phyloP scores from a whole-genome alignment of 2,888 invertebrate genomes.

The Tortricodes alternella region DNA sequence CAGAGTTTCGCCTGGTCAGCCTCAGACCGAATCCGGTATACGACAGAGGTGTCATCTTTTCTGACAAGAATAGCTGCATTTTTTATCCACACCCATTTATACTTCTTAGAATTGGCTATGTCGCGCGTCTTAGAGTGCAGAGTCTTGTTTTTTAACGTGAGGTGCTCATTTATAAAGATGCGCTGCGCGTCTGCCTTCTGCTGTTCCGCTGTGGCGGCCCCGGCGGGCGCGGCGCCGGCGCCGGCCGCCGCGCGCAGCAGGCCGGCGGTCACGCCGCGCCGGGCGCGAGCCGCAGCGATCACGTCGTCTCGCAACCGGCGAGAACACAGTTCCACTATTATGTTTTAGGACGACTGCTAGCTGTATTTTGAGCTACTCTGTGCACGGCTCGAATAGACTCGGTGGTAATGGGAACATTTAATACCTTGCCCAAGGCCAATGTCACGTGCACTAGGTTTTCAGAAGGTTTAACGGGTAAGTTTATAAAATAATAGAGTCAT shows the following conservation, averaged over 20 bases:
- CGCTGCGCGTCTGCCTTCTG: not conserved
- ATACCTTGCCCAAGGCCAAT: not conserved
- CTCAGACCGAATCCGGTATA: not conserved
- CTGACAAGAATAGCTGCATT: not conserved
- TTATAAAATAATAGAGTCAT: too few relatives aligned
- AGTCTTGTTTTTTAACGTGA: not conserved
- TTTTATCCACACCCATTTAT: not conserved
- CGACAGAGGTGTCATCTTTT: not conserved
- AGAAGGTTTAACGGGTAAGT: not conserved
- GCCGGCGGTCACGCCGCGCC: slow-evolving; percentile 1
- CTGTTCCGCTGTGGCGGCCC: not conserved
- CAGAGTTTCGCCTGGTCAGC: not conserved
- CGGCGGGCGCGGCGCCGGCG: not conserved
- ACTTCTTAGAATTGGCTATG: not conserved
- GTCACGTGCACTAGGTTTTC: not conserved
- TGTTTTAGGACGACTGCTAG: not conserved
- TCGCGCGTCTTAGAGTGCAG: not conserved
- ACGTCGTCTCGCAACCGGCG: not conserved
- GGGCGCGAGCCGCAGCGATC: not conserved
- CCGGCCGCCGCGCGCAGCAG: not conserved
- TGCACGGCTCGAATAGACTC: not conserved
- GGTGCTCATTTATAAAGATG: not conserved
- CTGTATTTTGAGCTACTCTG: not conserved
- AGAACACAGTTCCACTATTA: not conserved
- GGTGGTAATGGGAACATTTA: not conserved